phyloP scores from a whole-genome alignment of 2,797 vertebrate genomes.

The Carduelis carduelis region DNA sequence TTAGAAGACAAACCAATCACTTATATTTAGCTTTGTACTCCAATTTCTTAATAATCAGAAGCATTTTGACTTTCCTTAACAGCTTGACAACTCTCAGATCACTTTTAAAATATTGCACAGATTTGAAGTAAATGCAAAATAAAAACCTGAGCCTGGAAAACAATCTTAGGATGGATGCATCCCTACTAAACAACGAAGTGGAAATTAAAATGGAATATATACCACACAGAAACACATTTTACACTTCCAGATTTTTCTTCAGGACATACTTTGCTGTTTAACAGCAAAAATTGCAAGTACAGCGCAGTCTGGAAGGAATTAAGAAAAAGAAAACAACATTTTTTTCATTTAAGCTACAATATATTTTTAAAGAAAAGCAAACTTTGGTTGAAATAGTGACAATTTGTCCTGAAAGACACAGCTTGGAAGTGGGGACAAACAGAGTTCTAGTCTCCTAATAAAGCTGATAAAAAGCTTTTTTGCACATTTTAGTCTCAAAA shows the following conservation, averaged over 20 bases:
- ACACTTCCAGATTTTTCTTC: background rate
- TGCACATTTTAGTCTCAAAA: background rate
- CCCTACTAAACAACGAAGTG: background rate
- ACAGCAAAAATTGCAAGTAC: background rate
- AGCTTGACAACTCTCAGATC: background rate
- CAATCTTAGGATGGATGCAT: background rate
- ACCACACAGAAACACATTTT: background rate
- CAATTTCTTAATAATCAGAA: background rate
- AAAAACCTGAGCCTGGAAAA: background rate
- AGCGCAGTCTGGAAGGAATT: background rate
- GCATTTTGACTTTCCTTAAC: background rate
- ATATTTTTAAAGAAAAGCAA: background rate
- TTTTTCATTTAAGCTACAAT: background rate
- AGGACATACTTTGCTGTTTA: background rate
- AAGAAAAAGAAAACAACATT: background rate
- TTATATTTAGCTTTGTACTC: background rate
- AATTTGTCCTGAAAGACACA: background rate
- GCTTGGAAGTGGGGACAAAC: background rate
- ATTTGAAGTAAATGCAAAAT: background rate
- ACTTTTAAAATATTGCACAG: background rate
- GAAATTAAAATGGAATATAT: background rate
- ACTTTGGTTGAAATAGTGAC: background rate
- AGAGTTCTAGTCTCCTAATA: background rate
- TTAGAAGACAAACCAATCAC: background rate
- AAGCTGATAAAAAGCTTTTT: background rate